These are phyloP conservation scores for Ceramica pisi DNA, from an alignment of 2,888 invertebrate genomes.

Conservation along the genomic window DNA sequence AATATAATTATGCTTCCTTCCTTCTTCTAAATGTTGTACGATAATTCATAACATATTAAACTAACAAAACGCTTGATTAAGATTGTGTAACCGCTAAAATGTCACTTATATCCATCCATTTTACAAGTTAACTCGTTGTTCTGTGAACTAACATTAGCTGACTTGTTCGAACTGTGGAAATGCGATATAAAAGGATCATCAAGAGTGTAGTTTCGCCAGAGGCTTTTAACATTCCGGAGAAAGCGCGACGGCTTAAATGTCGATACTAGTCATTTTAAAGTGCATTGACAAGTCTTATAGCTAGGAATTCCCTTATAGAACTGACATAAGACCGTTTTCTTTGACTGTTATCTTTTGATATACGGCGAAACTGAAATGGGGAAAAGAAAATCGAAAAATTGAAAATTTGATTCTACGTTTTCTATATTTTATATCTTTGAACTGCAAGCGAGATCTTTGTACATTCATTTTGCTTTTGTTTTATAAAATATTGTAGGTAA, in stretches of 20 bases:
- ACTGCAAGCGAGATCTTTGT: background rate
- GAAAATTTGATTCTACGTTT: conserved; percentile 10
- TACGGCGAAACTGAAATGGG: conserved; percentile 11
- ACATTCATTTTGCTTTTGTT: background rate
- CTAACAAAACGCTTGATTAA: conserved; percentile 22
- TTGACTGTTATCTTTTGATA: conserved; percentile 49
- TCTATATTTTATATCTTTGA: conserved; percentile 19
- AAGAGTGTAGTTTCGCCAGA: conserved; percentile 63
- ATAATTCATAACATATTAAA: conserved; percentile 25
- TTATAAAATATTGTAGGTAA: background rate
- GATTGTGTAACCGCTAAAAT: conserved; percentile 30
- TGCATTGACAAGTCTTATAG: conserved; percentile 45
- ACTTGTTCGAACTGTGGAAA: conserved; percentile 54
- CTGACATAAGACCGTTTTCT: conserved; percentile 27
- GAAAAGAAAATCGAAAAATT: conserved; percentile 24
- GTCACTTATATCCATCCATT: conserved; percentile 41
- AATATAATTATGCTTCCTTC: conserved; percentile 1
- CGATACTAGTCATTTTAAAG: conserved; percentile 60
- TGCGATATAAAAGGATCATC: conserved; percentile 68
- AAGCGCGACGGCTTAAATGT: conserved; percentile 60
- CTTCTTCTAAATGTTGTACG: conserved; percentile 5
- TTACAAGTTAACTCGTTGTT: conserved; percentile 48
- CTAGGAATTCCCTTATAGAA: conserved; percentile 41
- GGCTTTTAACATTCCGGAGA: conserved; percentile 73
- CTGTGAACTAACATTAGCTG: conserved; percentile 66